Conservation (phyloP, 2,113 vertebrate genomes). For the Eretmochelys imbricata region DNA sequence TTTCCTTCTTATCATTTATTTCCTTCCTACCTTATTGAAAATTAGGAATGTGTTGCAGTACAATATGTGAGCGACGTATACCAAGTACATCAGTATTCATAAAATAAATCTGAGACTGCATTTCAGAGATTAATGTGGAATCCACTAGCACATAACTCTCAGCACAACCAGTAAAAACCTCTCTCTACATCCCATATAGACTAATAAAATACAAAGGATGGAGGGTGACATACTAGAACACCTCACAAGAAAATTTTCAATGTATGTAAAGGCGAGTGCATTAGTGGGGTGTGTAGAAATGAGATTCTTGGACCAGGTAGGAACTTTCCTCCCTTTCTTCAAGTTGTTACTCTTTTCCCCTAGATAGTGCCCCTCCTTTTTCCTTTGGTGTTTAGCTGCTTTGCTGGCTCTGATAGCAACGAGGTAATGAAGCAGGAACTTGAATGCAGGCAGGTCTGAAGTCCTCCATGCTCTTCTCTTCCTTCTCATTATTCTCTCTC, state of each 20-base stretch:
- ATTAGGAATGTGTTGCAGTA: too few species aligned
- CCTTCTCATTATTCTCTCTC: neutral
- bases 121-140: neutral
- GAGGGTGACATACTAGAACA: neutral
- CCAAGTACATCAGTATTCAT: fast-evolving
- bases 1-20: conserved; percentile 13
- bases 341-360: neutral
- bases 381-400: neutral
- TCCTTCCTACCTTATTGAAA: too few species aligned
- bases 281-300: neutral
- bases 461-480: neutral
- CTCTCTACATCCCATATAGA: neutral
- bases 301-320: neutral
- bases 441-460: neutral
- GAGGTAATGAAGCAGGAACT: neutral
- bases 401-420: neutral
- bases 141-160: neutral
- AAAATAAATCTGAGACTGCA: neutral
- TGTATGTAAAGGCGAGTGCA: neutral
- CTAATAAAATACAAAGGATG: neutral
- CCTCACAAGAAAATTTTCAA: neutral
- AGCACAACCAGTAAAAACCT: neutral
- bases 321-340: neutral
- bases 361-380: neutral
- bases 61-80: neutral